Percentiles rank a stretch among this genome's conserved stretches.
Evolutionary conservation across 2,797 vertebrate species (phyloP).

Genomic region (Siniperca scherzeri): DNA sequence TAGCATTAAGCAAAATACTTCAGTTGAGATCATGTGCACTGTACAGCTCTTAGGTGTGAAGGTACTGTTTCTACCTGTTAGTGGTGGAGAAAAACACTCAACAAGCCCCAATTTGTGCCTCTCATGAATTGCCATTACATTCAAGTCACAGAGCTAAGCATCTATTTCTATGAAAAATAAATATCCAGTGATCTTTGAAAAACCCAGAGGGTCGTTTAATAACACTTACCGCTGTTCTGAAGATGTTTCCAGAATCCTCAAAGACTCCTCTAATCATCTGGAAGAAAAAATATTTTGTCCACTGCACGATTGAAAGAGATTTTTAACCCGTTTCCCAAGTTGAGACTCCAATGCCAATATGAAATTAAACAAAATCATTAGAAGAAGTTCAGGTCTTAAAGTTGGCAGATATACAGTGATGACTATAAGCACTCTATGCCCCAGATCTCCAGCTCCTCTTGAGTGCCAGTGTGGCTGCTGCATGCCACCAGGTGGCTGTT

Average conservation of each 20-base stretch:
- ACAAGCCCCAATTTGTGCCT: background rate
- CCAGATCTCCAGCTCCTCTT: conserved; percentile 9
- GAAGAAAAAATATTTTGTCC: conserved; percentile 15
- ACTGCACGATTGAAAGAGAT: background rate
- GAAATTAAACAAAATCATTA: background rate
- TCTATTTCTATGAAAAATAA: conserved; percentile 15
- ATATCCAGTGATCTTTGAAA: conserved; percentile 28
- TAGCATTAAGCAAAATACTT: background rate
- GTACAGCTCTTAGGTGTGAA: background rate
- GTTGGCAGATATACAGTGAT: conserved; percentile 2
- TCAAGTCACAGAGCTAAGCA: conserved; percentile 17
- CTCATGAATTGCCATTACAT: conserved; percentile 14
- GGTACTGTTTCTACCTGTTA: background rate
- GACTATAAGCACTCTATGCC: background rate
- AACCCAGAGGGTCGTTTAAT: conserved; percentile 27
- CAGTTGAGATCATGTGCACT: background rate
- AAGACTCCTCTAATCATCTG: conserved; percentile 25
- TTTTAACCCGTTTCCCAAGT: background rate
- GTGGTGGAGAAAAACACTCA: background rate
- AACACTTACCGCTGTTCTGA: conserved; percentile 18
- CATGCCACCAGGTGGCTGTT: conserved; percentile 25
- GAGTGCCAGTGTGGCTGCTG: conserved; percentile 8
- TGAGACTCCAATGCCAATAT: background rate
- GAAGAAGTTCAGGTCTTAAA: background rate
- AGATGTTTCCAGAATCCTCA: conserved; percentile 32